Percentiles rank a stretch among this genome's conserved stretches.
These are phyloP conservation scores for Myocastor coypus DNA, from an alignment of 2,113 vertebrate species.

Conservation along the genomic window DNA sequence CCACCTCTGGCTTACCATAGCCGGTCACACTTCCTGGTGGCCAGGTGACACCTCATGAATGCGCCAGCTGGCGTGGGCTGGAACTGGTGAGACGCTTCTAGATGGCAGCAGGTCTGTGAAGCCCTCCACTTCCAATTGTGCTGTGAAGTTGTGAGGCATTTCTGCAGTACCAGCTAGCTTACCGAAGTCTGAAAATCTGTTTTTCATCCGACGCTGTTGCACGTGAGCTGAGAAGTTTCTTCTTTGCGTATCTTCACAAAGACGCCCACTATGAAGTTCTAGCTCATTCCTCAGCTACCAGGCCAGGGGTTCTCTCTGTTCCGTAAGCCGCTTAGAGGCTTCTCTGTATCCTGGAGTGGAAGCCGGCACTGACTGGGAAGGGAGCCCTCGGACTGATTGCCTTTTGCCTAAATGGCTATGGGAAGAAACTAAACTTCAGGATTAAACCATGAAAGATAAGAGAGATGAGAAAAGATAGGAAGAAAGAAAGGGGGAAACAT, in stretches of 20 bases:
- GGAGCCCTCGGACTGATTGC: neutral
- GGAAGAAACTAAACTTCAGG: too few relatives aligned
- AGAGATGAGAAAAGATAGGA: too few relatives aligned
- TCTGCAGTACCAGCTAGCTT: neutral
- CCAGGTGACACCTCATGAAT: neutral
- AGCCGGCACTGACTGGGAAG: neutral
- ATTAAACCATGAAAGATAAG: too few relatives aligned
- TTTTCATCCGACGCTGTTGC: neutral
- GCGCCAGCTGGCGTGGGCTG: neutral
- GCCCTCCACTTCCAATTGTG: neutral
- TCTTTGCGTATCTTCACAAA: neutral
- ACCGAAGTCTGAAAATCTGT: neutral
- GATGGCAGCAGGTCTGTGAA: neutral
- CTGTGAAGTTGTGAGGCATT: neutral
- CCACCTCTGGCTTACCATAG: neutral
- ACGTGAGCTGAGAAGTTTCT: neutral
- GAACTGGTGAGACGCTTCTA: neutral
- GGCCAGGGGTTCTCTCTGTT: neutral
- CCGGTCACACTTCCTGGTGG: neutral
- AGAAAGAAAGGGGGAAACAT: too few relatives aligned
- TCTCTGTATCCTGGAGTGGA: neutral
- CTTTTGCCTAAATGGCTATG: too few relatives aligned
- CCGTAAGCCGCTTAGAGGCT: neutral
- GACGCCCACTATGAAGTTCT: neutral
- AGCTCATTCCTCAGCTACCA: conserved; percentile 1